Evolutionary conservation across 1,140 invertebrate species (phyloP).

Genomic region (Zophobas atratus): DNA sequence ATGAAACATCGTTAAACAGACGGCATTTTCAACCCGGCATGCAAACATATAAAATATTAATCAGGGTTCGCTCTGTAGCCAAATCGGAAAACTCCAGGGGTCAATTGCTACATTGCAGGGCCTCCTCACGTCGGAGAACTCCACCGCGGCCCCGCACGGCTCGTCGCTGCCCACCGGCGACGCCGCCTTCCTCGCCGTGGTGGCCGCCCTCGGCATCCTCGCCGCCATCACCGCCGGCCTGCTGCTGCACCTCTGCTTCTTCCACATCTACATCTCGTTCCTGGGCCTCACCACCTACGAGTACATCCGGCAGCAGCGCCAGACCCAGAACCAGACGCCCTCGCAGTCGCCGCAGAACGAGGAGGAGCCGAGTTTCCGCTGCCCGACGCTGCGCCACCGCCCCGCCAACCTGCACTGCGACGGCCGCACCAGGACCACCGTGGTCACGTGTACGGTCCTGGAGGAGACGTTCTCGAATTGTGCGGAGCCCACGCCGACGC

Average conservation of each 20-base stretch:
- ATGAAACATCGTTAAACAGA: conserved; percentile 5
- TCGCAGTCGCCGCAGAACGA: conserved; percentile 14
- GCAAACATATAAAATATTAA: too few species aligned
- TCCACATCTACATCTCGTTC: conserved; percentile 90
- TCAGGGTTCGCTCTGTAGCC: too few species aligned
- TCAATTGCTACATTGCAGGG: background rate
- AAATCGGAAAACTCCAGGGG: too few species aligned
- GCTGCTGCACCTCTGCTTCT: conserved; percentile 90
- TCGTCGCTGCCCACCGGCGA: conserved; percentile 68
- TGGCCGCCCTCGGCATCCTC: conserved; percentile 77
- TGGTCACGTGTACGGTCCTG: conserved; percentile 66
- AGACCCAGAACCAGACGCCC: conserved; percentile 52
- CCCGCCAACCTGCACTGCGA: conserved; percentile 66
- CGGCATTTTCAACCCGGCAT: too few species aligned
- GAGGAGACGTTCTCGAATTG: conserved; percentile 64
- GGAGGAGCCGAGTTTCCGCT: conserved; percentile 18
- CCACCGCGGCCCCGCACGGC: conserved; percentile 50
- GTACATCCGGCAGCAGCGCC: conserved; percentile 81
- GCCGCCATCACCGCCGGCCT: conserved; percentile 84
- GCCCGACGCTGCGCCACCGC: conserved; percentile 61
- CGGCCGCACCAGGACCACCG: conserved; percentile 63
- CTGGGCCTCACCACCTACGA: conserved; percentile 92
- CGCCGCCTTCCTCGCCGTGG: conserved; percentile 76
- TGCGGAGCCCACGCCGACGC: conserved; percentile 64
- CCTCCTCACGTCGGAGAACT: conserved; percentile 24